Base-by-base conservation (phyloP, 2,113 vertebrate genomes). In the Melozone crissalis region DNA sequence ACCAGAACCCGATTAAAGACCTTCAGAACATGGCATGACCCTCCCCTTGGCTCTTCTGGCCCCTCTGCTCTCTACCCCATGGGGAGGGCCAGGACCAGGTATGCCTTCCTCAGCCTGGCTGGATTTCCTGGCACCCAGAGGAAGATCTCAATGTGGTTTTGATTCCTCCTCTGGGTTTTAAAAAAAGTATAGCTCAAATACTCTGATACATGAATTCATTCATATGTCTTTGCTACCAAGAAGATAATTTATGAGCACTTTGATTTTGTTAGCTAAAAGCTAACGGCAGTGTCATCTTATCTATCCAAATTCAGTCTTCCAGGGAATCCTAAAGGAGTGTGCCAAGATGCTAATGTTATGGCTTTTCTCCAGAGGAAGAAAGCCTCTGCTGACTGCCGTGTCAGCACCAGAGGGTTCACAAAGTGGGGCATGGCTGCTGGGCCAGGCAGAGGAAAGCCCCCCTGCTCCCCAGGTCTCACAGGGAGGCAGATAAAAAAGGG, bases 381-480 rank as follows among this genome's bases (percentile, higher is more conserved):
- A 83, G 69, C 2, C 18, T 35, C 41, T 86, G 8, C 44, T 47
- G 2, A 3, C 14, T 76, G 39, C 20, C 0, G 0, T 23, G 33
- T 39, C 1, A 1, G 30, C 33, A 67, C 20, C 28, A 46, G 39
- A 71, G n/a, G 13, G 13, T 47, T 11, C 31, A 28, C 5, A 31
- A 47, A 41, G 13, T 6, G 0, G 6, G 14, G 1, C 26, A 61
- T 1, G 2, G 51, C 35, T 11, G 2, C 1, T 3, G 11, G n/a
- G 12, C 7, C 13, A 41, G 52, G 18, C 0, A 3, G 30, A 78
- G 14, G 19, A 41, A 51, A 51, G 10, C 0, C 7, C 7, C 9
- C 7, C 10, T 4, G 1, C 13, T 59, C 16, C 28, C 11, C 5
- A 1, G 16, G 13, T 41, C 24, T 68, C 28, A 26, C 8, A 27